These are phyloP conservation scores for Prosapia bicincta DNA, from an alignment of 2,888 invertebrate species.

Conservation along the genomic window DNA sequence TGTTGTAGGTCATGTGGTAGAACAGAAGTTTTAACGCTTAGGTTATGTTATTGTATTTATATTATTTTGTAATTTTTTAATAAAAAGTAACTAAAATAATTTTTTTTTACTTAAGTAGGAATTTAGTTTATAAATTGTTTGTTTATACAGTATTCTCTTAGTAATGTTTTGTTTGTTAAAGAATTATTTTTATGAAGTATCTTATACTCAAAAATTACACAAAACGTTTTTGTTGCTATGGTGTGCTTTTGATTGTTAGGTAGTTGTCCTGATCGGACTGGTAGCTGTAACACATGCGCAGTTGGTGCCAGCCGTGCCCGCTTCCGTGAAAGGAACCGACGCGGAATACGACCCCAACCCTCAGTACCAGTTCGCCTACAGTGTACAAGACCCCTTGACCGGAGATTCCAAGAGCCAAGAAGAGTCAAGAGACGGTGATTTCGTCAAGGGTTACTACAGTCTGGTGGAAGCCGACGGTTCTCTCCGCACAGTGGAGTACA, in stretches of 20 bases:
- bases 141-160: too few species aligned
- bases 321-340: slow-evolving; percentile 25
- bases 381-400: slow-evolving; percentile 40
- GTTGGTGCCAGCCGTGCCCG: slow-evolving; percentile 4
- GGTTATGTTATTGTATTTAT: too few species aligned
- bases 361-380: slow-evolving; percentile 40
- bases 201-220: too few species aligned
- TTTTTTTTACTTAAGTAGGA: too few species aligned
- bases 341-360: slow-evolving; percentile 39
- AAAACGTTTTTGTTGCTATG: neutral
- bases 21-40: too few species aligned
- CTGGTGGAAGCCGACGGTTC: slow-evolving; percentile 39
- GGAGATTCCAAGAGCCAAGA: slow-evolving; percentile 40
- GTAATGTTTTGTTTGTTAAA: too few species aligned
- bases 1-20: too few species aligned
- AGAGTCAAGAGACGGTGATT: slow-evolving; percentile 40
- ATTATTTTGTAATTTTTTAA: too few species aligned
- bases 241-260: too few species aligned
- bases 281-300: slow-evolving; percentile 10
- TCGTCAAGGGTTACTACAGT: slow-evolving; percentile 39
- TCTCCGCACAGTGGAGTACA: slow-evolving; percentile 38
- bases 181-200: too few species aligned
- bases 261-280: slow-evolving; percentile 24
- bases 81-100: too few species aligned
- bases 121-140: too few species aligned